Evolutionary conservation across 2,888 invertebrate species (phyloP).

Genomic region (Augochlorella aurata): DNA sequence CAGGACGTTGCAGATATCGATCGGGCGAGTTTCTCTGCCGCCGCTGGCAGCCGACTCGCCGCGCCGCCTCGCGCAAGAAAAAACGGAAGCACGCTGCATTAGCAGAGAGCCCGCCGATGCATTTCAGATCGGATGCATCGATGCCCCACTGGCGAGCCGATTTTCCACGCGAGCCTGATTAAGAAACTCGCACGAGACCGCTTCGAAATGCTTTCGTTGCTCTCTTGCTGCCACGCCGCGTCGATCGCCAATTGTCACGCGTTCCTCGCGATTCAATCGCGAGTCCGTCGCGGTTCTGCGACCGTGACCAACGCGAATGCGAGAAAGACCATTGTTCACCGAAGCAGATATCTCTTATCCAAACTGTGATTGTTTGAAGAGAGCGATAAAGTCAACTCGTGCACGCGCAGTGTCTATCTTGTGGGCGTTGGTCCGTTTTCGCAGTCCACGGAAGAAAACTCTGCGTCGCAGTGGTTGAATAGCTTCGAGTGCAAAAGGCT

Average conservation of each 20-base stretch:
- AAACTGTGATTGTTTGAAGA: background rate
- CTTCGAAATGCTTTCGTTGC: constrained; percentile 5
- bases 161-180: constrained; percentile 14
- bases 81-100: constrained; percentile 45
- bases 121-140: constrained; percentile 34
- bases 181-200: constrained; percentile 9
- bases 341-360: background rate
- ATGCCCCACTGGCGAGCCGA: constrained; percentile 14
- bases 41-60: background rate
- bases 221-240: constrained; percentile 2
- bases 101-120: constrained; percentile 6
- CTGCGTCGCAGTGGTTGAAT: too few species aligned
- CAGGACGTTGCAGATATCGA: constrained; percentile 38
- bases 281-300: background rate
- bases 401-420: too few species aligned
- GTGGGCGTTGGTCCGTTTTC: too few species aligned
- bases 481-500: too few species aligned
- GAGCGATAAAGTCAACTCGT: too few species aligned
- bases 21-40: constrained; percentile 44
- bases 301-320: background rate
- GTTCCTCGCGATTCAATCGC: constrained; percentile 6
- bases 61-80: background rate
- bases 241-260: constrained; percentile 15
- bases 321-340: background rate
- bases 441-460: too few species aligned